A percentile compares a stretch with the other conserved stretches of the same genome.
phyloP scores from a whole-genome alignment of 2,797 vertebrate species.

The Coregonus suidteri region DNA sequence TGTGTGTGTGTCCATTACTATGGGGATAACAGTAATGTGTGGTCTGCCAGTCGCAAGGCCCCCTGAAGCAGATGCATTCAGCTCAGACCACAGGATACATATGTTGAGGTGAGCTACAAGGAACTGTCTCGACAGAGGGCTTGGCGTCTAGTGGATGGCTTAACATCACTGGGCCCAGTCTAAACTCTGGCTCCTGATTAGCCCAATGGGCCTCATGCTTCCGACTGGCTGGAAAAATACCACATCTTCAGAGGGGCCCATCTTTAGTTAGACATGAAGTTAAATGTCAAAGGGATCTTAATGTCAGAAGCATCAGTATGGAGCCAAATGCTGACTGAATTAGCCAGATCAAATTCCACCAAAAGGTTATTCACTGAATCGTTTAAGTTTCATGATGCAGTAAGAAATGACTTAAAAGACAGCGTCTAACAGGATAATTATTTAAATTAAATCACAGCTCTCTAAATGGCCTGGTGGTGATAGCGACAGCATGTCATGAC shows the following conservation, averaged over 20 bases:
- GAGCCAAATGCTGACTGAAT: slow-evolving; percentile 36
- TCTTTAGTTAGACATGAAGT: slow-evolving; percentile 8
- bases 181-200: slow-evolving; percentile 48
- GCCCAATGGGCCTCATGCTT: slow-evolving; percentile 9
- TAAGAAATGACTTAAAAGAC: neutral
- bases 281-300: slow-evolving; percentile 19
- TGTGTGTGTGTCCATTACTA: too few species aligned
- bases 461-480: neutral
- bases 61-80: slow-evolving; percentile 46
- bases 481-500: neutral
- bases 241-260: slow-evolving; percentile 7
- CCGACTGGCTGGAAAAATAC: slow-evolving; percentile 26
- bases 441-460: slow-evolving; percentile 26
- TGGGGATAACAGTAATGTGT: too few species aligned
- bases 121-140: slow-evolving; percentile 50
- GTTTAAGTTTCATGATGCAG: neutral
- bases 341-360: slow-evolving; percentile 38
- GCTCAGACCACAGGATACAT: slow-evolving; percentile 41
- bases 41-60: slow-evolving; percentile 30
- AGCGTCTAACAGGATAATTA: neutral
- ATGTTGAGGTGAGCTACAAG: slow-evolving; percentile 50
- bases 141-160: slow-evolving; percentile 55
- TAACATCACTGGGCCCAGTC: slow-evolving; percentile 51
- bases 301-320: slow-evolving; percentile 52
- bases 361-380: slow-evolving; percentile 46